A percentile compares a stretch with the other conserved stretches of the same genome.
Evolutionary conservation across 2,797 vertebrate genomes (phyloP).

Genomic region (Mormyrus hasselquistii): DNA sequence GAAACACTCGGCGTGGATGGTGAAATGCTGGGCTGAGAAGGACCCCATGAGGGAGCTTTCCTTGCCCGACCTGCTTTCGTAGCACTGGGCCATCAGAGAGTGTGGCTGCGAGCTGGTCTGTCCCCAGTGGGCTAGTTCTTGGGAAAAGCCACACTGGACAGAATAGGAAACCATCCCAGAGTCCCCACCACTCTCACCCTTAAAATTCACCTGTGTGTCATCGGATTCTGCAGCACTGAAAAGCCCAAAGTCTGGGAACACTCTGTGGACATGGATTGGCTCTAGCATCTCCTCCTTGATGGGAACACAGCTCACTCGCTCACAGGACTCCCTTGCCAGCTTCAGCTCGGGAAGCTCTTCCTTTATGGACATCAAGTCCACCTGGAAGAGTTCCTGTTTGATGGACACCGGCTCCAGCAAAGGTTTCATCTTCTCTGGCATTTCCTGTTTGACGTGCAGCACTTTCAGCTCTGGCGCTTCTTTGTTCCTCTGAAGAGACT

Average conservation of each 20-base stretch:
- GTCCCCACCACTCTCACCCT: background rate
- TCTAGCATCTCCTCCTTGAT: conserved; percentile 17
- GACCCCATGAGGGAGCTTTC: background rate
- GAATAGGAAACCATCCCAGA: background rate
- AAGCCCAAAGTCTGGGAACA: conserved; percentile 7
- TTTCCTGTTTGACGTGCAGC: conserved; percentile 3
- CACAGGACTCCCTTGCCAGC: background rate
- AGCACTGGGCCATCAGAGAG: background rate
- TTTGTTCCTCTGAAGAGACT: background rate
- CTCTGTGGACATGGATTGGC: conserved; percentile 14
- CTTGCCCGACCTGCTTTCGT: background rate
- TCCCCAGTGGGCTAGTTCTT: background rate
- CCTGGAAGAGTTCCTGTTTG: conserved; percentile 19
- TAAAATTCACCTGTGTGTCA: background rate
- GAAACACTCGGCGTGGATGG: conserved; percentile 20
- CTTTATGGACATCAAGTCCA: conserved; percentile 16
- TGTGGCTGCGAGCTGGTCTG: background rate
- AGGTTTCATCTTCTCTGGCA: background rate
- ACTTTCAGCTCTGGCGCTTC: background rate
- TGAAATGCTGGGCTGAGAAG: conserved; percentile 3
- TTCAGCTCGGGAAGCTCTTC: conserved; percentile 9
- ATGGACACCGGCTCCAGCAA: background rate
- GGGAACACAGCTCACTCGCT: background rate
- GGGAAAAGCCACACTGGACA: background rate
- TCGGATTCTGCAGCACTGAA: background rate